Evolutionary conservation across 2,113 vertebrate genomes (phyloP).

Genomic region (Micronycteris hirsuta): DNA sequence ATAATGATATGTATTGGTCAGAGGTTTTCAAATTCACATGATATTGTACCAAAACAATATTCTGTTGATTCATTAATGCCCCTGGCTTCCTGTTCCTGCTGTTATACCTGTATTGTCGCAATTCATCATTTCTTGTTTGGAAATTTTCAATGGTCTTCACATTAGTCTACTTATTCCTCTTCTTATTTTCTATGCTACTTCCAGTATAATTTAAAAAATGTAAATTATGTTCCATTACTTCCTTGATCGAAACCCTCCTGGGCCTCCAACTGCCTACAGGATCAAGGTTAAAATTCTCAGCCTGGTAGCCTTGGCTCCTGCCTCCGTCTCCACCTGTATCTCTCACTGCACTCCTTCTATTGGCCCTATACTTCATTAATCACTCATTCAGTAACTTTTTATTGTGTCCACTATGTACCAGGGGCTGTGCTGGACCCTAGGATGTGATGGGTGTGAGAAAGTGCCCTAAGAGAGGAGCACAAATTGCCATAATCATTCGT

Average conservation of each 20-base stretch:
- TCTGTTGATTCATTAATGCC: neutral
- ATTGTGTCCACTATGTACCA: neutral
- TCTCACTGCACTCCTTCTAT: neutral
- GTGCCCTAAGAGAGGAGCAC: neutral
- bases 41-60: neutral
- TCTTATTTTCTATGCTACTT: neutral
- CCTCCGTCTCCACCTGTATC: neutral
- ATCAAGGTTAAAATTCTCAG: neutral
- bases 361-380: neutral
- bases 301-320: neutral
- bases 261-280: neutral
- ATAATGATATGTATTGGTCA: neutral
- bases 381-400: neutral
- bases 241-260: neutral
- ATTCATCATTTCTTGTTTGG: neutral
- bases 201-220: neutral
- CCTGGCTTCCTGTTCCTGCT: neutral
- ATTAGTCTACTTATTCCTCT: neutral
- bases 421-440: neutral
- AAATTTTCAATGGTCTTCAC: neutral
- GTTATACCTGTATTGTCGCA: neutral
- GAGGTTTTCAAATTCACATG: neutral
- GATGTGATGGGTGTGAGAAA: neutral
- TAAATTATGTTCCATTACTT: neutral
- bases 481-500: neutral